These are phyloP conservation scores for Tenrec ecaudatus DNA, from an alignment of 2,113 vertebrate genomes.

Conservation along the genomic window DNA sequence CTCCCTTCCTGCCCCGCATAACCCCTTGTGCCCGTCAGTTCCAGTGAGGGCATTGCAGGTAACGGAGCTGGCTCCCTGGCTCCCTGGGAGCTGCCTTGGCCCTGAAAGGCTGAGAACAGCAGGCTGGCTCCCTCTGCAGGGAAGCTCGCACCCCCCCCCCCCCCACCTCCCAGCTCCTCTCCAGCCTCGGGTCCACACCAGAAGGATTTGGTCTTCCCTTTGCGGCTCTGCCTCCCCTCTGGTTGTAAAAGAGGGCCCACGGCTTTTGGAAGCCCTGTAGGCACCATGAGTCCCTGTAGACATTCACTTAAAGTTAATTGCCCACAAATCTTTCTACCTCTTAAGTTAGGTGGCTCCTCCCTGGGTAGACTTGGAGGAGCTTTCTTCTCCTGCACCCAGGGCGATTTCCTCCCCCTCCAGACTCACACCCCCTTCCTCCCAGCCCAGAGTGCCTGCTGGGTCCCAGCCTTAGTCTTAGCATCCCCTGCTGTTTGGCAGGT, in stretches of 20 bases:
- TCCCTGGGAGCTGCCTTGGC: background rate
- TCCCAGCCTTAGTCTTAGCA: background rate
- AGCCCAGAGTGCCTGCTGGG: background rate
- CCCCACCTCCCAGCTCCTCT: background rate
- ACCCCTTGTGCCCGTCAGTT: background rate
- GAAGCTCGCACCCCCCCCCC: background rate
- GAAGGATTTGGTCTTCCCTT: background rate
- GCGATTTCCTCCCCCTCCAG: background rate
- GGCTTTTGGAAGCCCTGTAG: background rate
- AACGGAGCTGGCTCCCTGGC: background rate
- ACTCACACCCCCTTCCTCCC: background rate
- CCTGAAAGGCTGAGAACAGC: background rate
- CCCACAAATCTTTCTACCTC: background rate
- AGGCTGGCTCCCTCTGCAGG: slow-evolving; percentile 9
- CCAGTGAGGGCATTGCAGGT: slow-evolving; percentile 52
- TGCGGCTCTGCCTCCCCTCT: background rate
- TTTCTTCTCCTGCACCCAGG: background rate
- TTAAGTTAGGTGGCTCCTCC: background rate
- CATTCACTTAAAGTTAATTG: slow-evolving; percentile 21
- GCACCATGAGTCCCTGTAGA: background rate
- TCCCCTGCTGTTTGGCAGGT: slow-evolving; percentile 21
- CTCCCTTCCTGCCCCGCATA: slow-evolving; percentile 29
- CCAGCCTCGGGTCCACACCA: background rate
- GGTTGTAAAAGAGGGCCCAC: background rate
- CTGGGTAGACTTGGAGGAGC: background rate